Base-by-base conservation (phyloP, 2,113 vertebrate species). In the Scomber japonicus region DNA sequence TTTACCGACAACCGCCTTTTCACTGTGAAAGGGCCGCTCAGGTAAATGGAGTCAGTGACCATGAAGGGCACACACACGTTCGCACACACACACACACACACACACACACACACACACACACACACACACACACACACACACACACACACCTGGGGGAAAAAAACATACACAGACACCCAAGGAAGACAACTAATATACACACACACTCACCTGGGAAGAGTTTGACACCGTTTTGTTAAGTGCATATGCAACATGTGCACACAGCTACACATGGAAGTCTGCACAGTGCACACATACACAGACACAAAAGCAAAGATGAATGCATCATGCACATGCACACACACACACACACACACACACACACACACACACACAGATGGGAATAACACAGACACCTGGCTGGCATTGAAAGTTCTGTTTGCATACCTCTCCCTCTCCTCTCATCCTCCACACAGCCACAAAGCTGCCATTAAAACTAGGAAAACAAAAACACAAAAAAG, bases 21-120 rank as follows among this genome's bases (percentile, higher is more conserved):
- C 77, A 89, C 31, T 61, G 75, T 86, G 81, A 88, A 89, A 86
- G 78, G 78, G 84, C 61, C 27, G 57, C 75, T 81, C 91, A 92
- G 93, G 92, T 94, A 90, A 94, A 92, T 89, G 82, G 85, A 92
- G 84, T 88, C 92, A 88, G 72, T 82, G 86, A 91, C 90, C 92
- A 84, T 93, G 88, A 91, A 88, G 87, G 71, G 45, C 60, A 14
- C 27, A 60, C 75, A 67, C 75, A 70, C 62, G 60, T 63, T 62
- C 44, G 49, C 66, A 76, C 53, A 64, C 49, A 78, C 15, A 65
- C 80, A 87, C 75, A 71, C 56, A 51, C 44, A 65, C 48, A 19
- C 15, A 49, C 60, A 40, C 77, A 74, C 21, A 21, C 21, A 21
- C 21, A 14, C 5, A 45, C 27, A 49, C 35, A 80, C 31, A 72